A percentile compares a stretch with the other conserved stretches of the same genome.
Evolutionary conservation across 2,113 vertebrate genomes (phyloP).

Genomic region (Bubo blakistoni): DNA sequence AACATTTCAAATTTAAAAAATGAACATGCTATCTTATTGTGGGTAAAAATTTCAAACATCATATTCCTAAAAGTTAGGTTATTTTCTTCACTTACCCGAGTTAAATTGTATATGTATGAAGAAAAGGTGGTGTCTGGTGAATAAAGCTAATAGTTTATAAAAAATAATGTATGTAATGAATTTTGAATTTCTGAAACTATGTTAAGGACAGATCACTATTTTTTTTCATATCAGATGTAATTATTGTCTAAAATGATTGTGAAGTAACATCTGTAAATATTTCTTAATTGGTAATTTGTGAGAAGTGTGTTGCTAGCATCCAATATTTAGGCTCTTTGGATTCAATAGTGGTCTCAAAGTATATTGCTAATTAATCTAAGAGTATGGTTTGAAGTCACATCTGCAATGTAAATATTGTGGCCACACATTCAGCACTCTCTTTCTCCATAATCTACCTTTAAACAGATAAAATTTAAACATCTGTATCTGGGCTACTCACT

Average conservation of each 20-base stretch:
- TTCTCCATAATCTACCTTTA: not conserved
- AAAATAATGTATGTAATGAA: not conserved
- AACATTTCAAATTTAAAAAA: not conserved
- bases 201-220: not conserved
- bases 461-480: not conserved
- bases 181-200: not conserved
- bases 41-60: not conserved
- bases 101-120: not conserved
- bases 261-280: not conserved
- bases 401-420: not conserved
- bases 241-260: not conserved
- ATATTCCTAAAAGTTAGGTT: not conserved
- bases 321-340: not conserved
- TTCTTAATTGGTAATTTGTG: not conserved
- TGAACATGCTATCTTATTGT: not conserved
- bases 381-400: not conserved
- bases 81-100: not conserved
- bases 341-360: not conserved
- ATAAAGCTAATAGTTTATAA: not conserved
- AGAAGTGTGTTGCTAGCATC: not conserved
- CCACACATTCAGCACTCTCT: not conserved
- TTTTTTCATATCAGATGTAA: not conserved
- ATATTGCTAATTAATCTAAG: not conserved
- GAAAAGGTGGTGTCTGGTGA: not conserved
- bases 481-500: not conserved